A percentile compares a stretch with the other conserved stretches of the same genome.
Conservation (phyloP, 1,140 invertebrate genomes). For the Armadillidium nasatum region DNA sequence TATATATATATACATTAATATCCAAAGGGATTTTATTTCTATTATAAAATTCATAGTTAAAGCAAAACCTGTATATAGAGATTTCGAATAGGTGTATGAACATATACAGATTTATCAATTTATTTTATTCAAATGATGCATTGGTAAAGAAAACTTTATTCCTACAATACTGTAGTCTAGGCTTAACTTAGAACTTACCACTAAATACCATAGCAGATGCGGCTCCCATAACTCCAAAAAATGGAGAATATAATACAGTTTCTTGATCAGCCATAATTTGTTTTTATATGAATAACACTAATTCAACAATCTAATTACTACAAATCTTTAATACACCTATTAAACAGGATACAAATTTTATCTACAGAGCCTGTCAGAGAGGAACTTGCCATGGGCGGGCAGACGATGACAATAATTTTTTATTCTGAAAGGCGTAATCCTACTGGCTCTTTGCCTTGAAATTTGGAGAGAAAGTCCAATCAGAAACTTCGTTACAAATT, state of each 20-base stretch:
- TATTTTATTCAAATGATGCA: too few species aligned
- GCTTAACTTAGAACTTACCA: background rate
- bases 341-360: background rate
- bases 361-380: background rate
- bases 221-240: conserved; percentile 3
- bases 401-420: background rate
- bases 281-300: background rate
- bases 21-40: too few species aligned
- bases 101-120: too few species aligned
- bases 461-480: background rate
- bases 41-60: too few species aligned
- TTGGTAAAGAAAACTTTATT: too few species aligned
- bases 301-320: background rate
- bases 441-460: background rate
- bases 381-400: conserved; percentile 9
- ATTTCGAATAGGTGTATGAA: too few species aligned
- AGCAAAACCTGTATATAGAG: too few species aligned
- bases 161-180: too few species aligned
- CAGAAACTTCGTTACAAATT: background rate
- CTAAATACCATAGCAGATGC: conserved; percentile 2
- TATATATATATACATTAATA: too few species aligned
- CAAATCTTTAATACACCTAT: background rate
- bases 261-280: conserved; percentile 8
- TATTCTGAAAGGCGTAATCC: background rate
- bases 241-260: background rate